A percentile compares a stretch with the other conserved stretches of the same genome.
phyloP scores from a whole-genome alignment of 2,797 vertebrate genomes.

The Echeneis naucrates region DNA sequence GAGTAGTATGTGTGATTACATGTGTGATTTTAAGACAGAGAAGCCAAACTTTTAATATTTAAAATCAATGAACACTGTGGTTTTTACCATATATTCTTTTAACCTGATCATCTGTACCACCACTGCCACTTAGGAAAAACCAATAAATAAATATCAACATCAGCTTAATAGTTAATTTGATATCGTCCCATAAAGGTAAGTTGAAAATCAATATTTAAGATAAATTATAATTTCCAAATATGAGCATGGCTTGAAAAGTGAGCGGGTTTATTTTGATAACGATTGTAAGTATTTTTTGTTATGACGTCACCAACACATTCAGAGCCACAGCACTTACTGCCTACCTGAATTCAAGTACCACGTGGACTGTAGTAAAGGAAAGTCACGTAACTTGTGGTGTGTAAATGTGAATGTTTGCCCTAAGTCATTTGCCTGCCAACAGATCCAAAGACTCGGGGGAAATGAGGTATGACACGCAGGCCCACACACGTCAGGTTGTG shows the following conservation, averaged over 20 bases:
- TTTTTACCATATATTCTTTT: neutral
- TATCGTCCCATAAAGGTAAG: neutral
- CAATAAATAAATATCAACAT: neutral
- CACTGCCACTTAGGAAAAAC: neutral
- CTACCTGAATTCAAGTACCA: slow-evolving; percentile 61
- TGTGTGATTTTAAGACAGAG: neutral
- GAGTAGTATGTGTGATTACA: neutral
- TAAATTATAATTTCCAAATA: neutral
- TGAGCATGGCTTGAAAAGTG: neutral
- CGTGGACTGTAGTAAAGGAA: slow-evolving; percentile 52
- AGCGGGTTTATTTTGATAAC: neutral
- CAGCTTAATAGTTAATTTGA: neutral
- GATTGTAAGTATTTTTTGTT: slow-evolving; percentile 6
- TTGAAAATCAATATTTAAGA: neutral
- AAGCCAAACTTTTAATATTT: neutral
- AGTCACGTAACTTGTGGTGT: slow-evolving; percentile 66
- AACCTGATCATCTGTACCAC: neutral
- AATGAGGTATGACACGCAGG: slow-evolving; percentile 79
- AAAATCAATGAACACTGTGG: neutral
- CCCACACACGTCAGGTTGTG: slow-evolving; percentile 71
- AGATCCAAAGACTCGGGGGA: slow-evolving; percentile 74
- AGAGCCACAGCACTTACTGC: slow-evolving; percentile 32
- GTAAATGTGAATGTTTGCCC: slow-evolving; percentile 73
- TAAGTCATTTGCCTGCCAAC: slow-evolving; percentile 80
- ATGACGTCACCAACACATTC: slow-evolving; percentile 13